Base-by-base conservation (phyloP, 2,113 vertebrate species). In the Atrichornis clamosus region DNA sequence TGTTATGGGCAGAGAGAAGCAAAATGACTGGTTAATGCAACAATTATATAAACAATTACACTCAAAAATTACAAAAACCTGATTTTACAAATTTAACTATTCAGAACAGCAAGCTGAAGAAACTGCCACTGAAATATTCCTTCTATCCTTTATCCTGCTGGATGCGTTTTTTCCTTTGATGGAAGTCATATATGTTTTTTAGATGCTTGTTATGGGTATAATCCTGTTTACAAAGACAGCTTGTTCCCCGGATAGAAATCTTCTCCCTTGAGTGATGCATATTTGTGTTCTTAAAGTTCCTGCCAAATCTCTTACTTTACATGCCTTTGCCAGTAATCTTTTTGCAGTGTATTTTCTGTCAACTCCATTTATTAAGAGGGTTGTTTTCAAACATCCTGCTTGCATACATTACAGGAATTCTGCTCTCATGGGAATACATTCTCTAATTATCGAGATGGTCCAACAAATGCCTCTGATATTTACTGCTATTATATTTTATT, bases 11-110 rank as follows among this genome's bases (percentile, higher is more conserved):
- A 89, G 93, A 93, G 50, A 91, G 81, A 85, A 78, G 69, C 77
- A 95, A 96, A 95, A 89, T 65, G 72, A 95, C 76, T 93, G 75
- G 84, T 59, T 90, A 94, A 93, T 83, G 79, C 52, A 88, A 65
- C 47, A 94, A 91, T 89, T 96, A 95, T 90, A 96, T 89, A 93
- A 95, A 96, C 94, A 96, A 96, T 93, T 86, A 88, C 72, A 93
- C 69, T 28, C 35, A 55, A 67, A 80, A 95, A 95, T 65, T 64
- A 93, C 65, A 81, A 80, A 89, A 55, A 10, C 33, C 9, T 0
- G 1, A 65, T 87, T 77, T 86, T 70, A 93, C 44, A 90, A 19
- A 56, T 83, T 83, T 93, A 94, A 93, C 74, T 84, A 21, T 86
- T 95, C 86, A 15, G 18, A 84, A 41, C 30, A 68, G 65, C 55